These are phyloP conservation scores for Tachysurus vachellii DNA, from an alignment of 2,113 vertebrate species.

Conservation along the genomic window DNA sequence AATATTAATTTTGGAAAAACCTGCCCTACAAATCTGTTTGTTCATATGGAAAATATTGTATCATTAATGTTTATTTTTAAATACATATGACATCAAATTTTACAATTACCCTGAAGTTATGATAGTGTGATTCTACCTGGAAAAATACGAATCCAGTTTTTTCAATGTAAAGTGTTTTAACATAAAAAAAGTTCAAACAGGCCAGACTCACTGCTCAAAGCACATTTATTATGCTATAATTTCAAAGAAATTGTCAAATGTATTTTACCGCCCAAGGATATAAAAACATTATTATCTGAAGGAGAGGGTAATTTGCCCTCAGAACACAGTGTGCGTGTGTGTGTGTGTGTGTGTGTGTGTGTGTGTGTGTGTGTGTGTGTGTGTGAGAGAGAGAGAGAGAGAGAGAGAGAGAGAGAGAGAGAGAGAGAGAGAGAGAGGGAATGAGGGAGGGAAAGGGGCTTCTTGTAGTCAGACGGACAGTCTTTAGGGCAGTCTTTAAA, in stretches of 20 bases:
- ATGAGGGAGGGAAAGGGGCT: neutral
- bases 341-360: slow-evolving; percentile 22
- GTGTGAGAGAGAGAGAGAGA: neutral
- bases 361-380: slow-evolving; percentile 9
- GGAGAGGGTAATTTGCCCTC: slow-evolving; percentile 32
- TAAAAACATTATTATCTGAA: slow-evolving; percentile 50
- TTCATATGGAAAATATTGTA: neutral
- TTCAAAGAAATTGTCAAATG: slow-evolving; percentile 35
- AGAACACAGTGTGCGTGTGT: neutral
- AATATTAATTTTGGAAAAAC: neutral
- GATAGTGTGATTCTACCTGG: neutral
- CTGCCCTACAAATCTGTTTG: neutral
- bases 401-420: slow-evolving; percentile 10
- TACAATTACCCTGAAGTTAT: neutral
- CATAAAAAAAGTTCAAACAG: slow-evolving; percentile 32
- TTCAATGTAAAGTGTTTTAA: neutral
- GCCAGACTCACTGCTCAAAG: neutral
- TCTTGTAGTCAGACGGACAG: neutral
- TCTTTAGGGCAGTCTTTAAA: slow-evolving; percentile 20
- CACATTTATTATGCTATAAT: slow-evolving; percentile 12
- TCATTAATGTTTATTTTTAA: neutral
- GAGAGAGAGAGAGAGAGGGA: neutral
- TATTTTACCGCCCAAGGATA: slow-evolving; percentile 29
- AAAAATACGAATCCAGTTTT: slow-evolving; percentile 30
- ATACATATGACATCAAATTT: neutral